Percentiles rank a stretch among this genome's conserved stretches.
Evolutionary conservation across 2,113 vertebrate genomes (phyloP).

Genomic region (Semicossyphus pulcher): DNA sequence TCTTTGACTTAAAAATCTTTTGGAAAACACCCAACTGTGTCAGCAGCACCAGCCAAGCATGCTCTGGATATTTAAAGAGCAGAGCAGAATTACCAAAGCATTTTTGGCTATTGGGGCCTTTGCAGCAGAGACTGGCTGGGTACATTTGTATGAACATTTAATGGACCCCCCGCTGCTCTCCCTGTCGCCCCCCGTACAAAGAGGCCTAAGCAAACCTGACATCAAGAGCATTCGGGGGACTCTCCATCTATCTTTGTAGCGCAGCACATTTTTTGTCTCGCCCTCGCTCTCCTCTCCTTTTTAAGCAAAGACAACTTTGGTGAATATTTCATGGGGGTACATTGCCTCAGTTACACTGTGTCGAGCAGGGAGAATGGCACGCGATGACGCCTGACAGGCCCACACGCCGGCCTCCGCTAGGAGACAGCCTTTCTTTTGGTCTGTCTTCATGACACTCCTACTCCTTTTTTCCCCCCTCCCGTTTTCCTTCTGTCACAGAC

Average conservation of each 20-base stretch:
- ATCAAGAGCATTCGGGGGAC: conserved; percentile 62
- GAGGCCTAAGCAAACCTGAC: conserved; percentile 66
- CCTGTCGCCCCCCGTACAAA: neutral
- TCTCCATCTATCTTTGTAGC: conserved; percentile 37
- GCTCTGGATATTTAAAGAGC: conserved; percentile 14
- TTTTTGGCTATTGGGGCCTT: conserved; percentile 15
- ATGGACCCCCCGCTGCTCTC: conserved; percentile 62
- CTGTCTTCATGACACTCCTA: conserved; percentile 47
- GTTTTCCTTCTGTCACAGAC: conserved; percentile 61
- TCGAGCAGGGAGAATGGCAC: conserved; percentile 55
- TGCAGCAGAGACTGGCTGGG: conserved; percentile 21
- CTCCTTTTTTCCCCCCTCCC: conserved; percentile 22
- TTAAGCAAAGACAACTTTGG: conserved; percentile 70
- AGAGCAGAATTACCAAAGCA: conserved; percentile 17
- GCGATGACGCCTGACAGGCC: conserved; percentile 61
- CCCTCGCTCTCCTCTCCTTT: conserved; percentile 22
- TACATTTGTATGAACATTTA: conserved; percentile 69
- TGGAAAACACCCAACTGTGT: neutral
- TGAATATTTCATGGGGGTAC: conserved; percentile 75
- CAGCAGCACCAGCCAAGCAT: neutral
- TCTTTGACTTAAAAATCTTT: neutral
- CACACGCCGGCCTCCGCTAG: conserved; percentile 29
- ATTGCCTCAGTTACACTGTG: conserved; percentile 74
- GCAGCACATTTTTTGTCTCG: conserved; percentile 17
- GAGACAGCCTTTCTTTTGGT: conserved; percentile 55